Evolutionary conservation across 2,888 invertebrate species (phyloP), one percentile per base, ranked within the genome.

Genomic region (Drosophila gaucha): DNA sequence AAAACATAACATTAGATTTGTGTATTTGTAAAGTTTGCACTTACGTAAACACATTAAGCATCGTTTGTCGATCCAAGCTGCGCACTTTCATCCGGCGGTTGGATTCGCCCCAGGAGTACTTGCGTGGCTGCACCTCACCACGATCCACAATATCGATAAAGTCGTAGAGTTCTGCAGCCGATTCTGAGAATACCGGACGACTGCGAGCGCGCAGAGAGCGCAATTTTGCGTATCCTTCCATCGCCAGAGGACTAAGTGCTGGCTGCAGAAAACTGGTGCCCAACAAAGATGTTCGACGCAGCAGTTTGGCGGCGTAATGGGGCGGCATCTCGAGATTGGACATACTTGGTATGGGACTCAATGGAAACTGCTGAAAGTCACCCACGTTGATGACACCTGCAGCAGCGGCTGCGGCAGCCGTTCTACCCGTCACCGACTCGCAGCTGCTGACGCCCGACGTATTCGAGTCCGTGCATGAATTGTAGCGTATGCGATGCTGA

Each of bases 301-400:
- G 62, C 20, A 83, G 57, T 3, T 77, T 75, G n/a, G 78, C 71
- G 1, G 63, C 33, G 1, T 71, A 52, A 26, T 67, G 63, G n/a
- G 78, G 66, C 9, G 89, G 89, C 91, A 93, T 92, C 49, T 94
- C 94, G 76, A 95, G 90, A 92, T 96, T 95, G 62, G 95, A 95
- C 72, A 96, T 95, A 91, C 97, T 97, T 18, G 97, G 96, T 89
- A 97, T 97, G 1, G 97, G 97, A 92, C 97, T 97, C 24, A 98
- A 93, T 46, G 96, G 96, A 86, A 95, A 94, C 74, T 95, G 94
- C 90, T 95, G 94, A 89, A 95, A 93, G 75, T 96, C 96, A 73
- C 95, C 84, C 80, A 94, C 92, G 71, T 93, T 92, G 79, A 93
- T 93, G 93, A 93, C 94, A 16, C 70, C 75, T 8, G 73, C 93